Evolutionary conservation across 2,888 invertebrate species (phyloP).

Genomic region (Rosalia funebris): DNA sequence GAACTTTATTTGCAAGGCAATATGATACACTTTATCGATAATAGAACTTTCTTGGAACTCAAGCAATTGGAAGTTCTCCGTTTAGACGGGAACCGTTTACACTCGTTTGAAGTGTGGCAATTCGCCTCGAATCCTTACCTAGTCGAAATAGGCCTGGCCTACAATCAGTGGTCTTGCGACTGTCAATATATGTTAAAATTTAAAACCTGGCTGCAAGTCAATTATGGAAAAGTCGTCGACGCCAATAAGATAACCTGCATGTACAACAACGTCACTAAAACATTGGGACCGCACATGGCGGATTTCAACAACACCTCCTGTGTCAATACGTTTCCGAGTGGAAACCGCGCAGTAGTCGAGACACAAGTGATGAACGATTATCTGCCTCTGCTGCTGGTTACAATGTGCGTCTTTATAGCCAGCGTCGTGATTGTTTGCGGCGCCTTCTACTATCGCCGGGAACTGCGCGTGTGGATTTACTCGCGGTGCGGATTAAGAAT

Average conservation of each 20-base stretch:
- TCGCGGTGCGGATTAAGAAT: conserved; percentile 86
- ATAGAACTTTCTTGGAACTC: conserved; percentile 83
- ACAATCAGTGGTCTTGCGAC: conserved; percentile 92
- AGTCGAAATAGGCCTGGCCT: conserved; percentile 84
- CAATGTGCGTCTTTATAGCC: conserved; percentile 80
- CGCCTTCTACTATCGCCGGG: conserved; percentile 82
- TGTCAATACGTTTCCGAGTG: conserved; percentile 73
- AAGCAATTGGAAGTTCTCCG: conserved; percentile 85
- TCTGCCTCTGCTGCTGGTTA: conserved; percentile 80
- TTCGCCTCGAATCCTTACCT: conserved; percentile 85
- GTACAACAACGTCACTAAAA: conserved; percentile 77
- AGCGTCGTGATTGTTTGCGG: conserved; percentile 82
- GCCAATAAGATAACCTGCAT: conserved; percentile 80
- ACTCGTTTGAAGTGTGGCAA: conserved; percentile 87
- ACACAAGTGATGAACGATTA: conserved; percentile 84
- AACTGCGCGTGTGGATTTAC: conserved; percentile 86
- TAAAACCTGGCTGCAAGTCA: conserved; percentile 81
- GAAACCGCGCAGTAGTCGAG: conserved; percentile 78
- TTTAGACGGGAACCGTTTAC: conserved; percentile 84
- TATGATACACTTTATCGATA: conserved; percentile 82
- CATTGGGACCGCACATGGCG: conserved; percentile 75
- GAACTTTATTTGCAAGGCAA: conserved; percentile 91
- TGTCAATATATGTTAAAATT: conserved; percentile 85
- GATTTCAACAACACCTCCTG: conserved; percentile 85
- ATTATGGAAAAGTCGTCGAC: conserved; percentile 84